Evolutionary conservation across 2,888 invertebrate genomes (phyloP), one percentile per base, ranked within the genome.

Genomic region (Dicyrtomina minuta): DNA sequence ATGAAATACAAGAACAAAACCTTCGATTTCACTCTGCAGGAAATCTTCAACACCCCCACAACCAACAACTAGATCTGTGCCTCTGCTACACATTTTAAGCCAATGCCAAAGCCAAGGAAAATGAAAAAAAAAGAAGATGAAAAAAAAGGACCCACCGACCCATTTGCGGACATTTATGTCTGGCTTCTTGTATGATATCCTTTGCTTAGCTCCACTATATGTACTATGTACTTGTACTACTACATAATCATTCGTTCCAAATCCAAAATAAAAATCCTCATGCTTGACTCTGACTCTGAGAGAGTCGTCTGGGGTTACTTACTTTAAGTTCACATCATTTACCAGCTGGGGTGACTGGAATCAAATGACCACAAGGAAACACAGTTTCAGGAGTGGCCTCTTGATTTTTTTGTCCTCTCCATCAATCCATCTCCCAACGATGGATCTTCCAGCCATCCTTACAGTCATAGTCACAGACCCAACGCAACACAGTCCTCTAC

Each of bases 361-460:
- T 60, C 60, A 62, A 62, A 62, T 62, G 62, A 62, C 62, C 62
- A 43, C 62, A 62, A 62, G 62, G 62, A 62, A 61, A 61, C 55
- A n/a, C 55, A n/a, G 26, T 17, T 46, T 44, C 61, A 61, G 61
- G 61, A 61, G 61, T 61, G 62, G 62, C 62, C 44, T 61, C 44
- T 61, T 62, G 62, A 62, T 62, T 62, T 62, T 60, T 62, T 62
- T 61, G 44, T 61, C 60, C 49, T 62, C 62, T 62, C 60, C 17
- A 41, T 20, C 60, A 61, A 61, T 61, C 60, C 60, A 61, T 61
- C 60, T 61, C 44, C 44, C 60, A 61, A 26, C 60, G 44, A 59
- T 61, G 60, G 60, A 61, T 61, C 60, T 44, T 61, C 60, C 60
- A 61, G 60, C 46, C 44, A 39, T 43, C 20, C 41, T 20, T 27